Evolutionary conservation across 2,113 vertebrate genomes (phyloP).

Genomic region (Neodon shergylaensis): DNA sequence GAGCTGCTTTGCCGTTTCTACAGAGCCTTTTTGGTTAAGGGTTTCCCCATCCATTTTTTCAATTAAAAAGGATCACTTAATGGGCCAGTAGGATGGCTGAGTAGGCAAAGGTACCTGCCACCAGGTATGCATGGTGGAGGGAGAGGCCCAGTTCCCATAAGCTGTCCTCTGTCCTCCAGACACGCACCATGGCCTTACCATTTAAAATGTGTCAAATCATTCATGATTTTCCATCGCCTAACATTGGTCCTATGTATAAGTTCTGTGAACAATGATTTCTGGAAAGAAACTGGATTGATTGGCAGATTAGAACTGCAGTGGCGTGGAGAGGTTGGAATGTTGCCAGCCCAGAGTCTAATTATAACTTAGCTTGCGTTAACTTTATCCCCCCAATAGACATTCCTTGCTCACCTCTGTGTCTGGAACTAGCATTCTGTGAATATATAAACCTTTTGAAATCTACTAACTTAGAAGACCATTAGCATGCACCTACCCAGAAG

Average conservation of each 20-base stretch:
- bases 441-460: not conserved
- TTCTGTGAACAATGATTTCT: not conserved
- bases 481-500: not conserved
- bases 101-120: not conserved
- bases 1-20: not conserved
- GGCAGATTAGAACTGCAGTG: not conserved
- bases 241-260: slow-evolving; percentile 3
- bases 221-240: not conserved
- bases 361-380: not conserved
- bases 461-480: not conserved
- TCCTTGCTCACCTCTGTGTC: not conserved
- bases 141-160: not conserved
- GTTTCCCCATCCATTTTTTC: not conserved
- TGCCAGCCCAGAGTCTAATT: not conserved
- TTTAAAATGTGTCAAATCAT: slow-evolving; percentile 17
- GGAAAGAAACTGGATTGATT: not conserved
- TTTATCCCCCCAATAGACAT: not conserved
- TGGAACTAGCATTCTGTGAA: not conserved
- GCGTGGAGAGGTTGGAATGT: not conserved
- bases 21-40: not conserved
- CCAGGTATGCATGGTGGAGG: not conserved
- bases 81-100: not conserved
- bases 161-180: not conserved
- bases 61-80: slow-evolving; percentile 1
- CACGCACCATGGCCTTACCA: not conserved